These are phyloP conservation scores for Sebastes variabilis DNA, from an alignment of 2,797 vertebrate genomes.

Conservation along the genomic window DNA sequence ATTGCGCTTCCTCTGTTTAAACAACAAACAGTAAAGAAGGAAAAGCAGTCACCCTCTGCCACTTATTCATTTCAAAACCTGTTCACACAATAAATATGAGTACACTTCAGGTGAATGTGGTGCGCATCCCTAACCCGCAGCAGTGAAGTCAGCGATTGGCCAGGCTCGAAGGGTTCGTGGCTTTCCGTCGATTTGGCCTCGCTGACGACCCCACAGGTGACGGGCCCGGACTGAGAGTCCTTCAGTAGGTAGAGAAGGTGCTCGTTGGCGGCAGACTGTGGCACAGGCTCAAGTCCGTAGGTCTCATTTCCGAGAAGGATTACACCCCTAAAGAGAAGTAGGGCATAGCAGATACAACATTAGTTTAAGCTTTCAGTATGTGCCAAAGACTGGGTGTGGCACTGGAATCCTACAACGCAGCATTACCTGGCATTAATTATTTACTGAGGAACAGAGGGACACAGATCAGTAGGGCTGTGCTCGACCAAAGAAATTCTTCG, in stretches of 20 bases:
- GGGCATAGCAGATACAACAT: background rate
- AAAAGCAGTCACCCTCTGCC: background rate
- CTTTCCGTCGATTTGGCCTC: conserved; percentile 35
- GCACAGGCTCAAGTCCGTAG: conserved; percentile 86
- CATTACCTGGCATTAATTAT: background rate
- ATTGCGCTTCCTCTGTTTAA: conserved; percentile 83
- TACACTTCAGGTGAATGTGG: background rate
- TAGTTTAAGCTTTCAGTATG: background rate
- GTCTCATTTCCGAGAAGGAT: conserved; percentile 80
- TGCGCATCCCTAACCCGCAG: conserved; percentile 60
- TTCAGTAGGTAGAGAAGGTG: conserved; percentile 84
- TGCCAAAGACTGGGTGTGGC: background rate
- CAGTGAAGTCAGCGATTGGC: conserved; percentile 58
- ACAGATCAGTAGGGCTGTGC: background rate
- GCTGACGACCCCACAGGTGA: conserved; percentile 81
- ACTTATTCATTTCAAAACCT: background rate
- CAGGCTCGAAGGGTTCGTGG: conserved; percentile 49
- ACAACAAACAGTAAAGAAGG: background rate
- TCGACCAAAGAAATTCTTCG: too few species aligned
- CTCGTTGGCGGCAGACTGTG: conserved; percentile 75
- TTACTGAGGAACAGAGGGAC: background rate
- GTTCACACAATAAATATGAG: background rate
- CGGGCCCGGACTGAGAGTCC: conserved; percentile 55
- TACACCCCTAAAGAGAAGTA: conserved; percentile 82
- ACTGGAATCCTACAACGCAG: background rate